Percentiles rank a stretch among this genome's conserved stretches.
These are phyloP conservation scores for Meteorus sp. DNA, from an alignment of 1,140 invertebrate genomes.

Conservation along the genomic window DNA sequence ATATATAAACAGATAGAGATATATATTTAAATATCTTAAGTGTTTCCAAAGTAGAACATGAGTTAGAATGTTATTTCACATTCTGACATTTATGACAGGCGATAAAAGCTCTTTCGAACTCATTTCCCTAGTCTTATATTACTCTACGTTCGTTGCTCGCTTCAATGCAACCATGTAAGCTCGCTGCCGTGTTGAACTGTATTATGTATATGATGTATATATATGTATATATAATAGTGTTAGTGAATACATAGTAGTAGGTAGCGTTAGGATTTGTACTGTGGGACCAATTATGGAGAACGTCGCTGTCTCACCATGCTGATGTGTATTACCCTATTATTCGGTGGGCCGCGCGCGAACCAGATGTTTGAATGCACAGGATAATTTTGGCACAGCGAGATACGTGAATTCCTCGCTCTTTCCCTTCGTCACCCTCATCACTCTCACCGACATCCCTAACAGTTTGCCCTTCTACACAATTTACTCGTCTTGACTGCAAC, in stretches of 20 bases:
- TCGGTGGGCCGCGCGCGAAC: constrained; percentile 32
- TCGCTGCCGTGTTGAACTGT: not conserved
- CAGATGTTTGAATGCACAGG: constrained; percentile 35
- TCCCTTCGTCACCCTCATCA: no score
- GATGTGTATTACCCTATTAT: constrained; percentile 49
- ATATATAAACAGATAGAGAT: no score
- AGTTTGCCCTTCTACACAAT: no score
- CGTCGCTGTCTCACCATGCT: constrained; percentile 16
- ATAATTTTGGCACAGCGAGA: constrained; percentile 41
- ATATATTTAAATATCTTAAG: no score
- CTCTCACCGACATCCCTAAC: no score
- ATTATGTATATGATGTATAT: no score
- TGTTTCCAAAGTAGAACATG: no score
- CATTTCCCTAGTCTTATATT: constrained; percentile 21
- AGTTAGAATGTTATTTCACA: not conserved
- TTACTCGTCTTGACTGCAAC: no score
- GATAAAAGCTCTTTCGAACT: constrained; percentile 12
- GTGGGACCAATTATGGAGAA: constrained; percentile 51
- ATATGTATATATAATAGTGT: not conserved
- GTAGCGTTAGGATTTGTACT: constrained; percentile 7
- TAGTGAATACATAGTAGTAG: not conserved
- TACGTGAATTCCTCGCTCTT: constrained; percentile 12
- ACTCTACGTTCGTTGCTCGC: constrained; percentile 5
- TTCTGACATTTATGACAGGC: not conserved
- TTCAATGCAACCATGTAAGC: not conserved